Conservation (phyloP, 2,797 vertebrate genomes). For the Clarias fuscus region DNA sequence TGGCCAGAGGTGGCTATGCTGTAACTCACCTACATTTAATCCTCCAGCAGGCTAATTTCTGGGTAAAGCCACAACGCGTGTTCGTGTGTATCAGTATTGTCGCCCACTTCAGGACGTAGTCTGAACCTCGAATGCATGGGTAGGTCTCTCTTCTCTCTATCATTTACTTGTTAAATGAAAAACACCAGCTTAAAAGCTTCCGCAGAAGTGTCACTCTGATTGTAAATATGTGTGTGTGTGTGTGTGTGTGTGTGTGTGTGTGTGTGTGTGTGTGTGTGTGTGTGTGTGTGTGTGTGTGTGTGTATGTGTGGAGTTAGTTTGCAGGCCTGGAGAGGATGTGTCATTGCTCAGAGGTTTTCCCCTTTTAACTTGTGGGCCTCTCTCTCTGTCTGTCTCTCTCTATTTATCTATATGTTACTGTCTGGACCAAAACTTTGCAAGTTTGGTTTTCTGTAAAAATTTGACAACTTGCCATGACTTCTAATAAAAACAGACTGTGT, state of each 20-base stretch:
- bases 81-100: conserved; percentile 23
- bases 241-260: conserved; percentile 29
- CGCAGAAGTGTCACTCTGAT: conserved; percentile 32
- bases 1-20: conserved; percentile 67
- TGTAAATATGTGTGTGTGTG: conserved; percentile 34
- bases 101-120: conserved; percentile 56
- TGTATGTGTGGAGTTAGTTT: conserved; percentile 36
- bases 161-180: conserved; percentile 50
- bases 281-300: conserved; percentile 27
- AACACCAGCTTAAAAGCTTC: conserved; percentile 50
- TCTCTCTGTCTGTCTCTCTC: conserved; percentile 33
- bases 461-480: conserved; percentile 30
- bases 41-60: conserved; percentile 60
- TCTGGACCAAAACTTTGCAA: conserved; percentile 35
- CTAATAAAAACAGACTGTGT: neutral
- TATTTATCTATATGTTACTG: conserved; percentile 41
- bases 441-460: conserved; percentile 40
- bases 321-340: conserved; percentile 63
- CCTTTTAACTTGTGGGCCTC: conserved; percentile 58
- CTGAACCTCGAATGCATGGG: conserved; percentile 62
- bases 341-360: conserved; percentile 64
- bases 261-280: conserved; percentile 24
- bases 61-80: conserved; percentile 60
- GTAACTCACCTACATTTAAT: conserved; percentile 64
- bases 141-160: conserved; percentile 60